Base-by-base conservation (phyloP, 2,888 invertebrate genomes). In the Actias luna region DNA sequence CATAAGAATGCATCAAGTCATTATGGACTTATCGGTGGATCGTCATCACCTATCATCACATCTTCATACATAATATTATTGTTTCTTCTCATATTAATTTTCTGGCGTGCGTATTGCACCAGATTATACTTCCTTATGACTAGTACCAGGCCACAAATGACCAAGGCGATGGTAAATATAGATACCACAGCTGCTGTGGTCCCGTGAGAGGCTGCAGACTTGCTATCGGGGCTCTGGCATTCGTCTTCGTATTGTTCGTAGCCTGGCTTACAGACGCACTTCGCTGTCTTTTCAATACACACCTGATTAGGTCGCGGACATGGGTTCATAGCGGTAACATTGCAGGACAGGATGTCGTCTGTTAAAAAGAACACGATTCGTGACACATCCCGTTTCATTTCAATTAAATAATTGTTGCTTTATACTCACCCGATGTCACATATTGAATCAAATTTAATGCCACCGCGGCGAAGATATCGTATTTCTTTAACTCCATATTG, bases 1-100 rank as follows among this genome's bases (percentile, higher is more conserved):
- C 12, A 50, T 25, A 22, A 50, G 55, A 58, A 59, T 57, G 27
- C 57, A 22, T 16, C 33, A 59, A 63, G 59, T 52, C 57, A 60
- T 73, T 87, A 93, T 39, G 90, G 93, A 67, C 87, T 88, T 59
- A 93, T 82, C 0, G 93, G 93, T 0, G 93, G 93, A 69, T 93
- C 93, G 63, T 93, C 93, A 63, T 92, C 91, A 2, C 93, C 93
- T 55, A 93, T 93, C 93, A 93, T 93, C n/a, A 93, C 93, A 72
- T 93, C 93, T 73, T 93, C 93, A 42, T 93, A 93, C 84, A 90
- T 89, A 1, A 90, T 81, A 74, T 92, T 87, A 68, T 87, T 87
- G 67, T 84, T 87, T 69, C 91, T 83, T 66, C 89, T 82, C 18
- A 77, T 70, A 65, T 86, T 85, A 57, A 93, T 87, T 68, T 85